These are phyloP conservation scores for Aleiodes leptofemur DNA, from an alignment of 2,888 invertebrate species.

Conservation along the genomic window DNA sequence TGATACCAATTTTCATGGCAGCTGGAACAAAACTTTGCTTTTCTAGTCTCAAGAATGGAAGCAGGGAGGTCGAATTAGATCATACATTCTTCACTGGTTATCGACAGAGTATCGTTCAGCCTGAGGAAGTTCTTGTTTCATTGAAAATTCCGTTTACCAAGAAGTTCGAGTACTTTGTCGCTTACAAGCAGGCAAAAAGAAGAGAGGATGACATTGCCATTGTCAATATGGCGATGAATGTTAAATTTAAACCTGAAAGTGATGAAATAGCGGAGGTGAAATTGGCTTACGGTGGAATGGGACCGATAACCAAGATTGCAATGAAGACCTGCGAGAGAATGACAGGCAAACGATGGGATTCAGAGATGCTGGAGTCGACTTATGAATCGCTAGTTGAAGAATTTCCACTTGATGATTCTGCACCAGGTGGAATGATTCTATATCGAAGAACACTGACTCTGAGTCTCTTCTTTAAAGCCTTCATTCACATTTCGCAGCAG, in stretches of 20 bases:
- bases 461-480: conserved; percentile 85
- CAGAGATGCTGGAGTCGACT: conserved; percentile 79
- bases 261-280: conserved; percentile 80
- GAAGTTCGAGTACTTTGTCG: conserved; percentile 81
- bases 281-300: conserved; percentile 95
- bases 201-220: conserved; percentile 97
- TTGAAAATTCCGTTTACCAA: conserved; percentile 86
- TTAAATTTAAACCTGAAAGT: conserved; percentile 79
- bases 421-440: conserved; percentile 90
- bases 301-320: conserved; percentile 88
- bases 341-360: conserved; percentile 81
- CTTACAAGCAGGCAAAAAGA: conserved; percentile 93
- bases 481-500: conserved; percentile 79
- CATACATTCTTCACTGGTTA: conserved; percentile 90
- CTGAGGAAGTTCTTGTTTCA: conserved; percentile 89
- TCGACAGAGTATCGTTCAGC: conserved; percentile 83
- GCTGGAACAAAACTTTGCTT: conserved; percentile 82
- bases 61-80: conserved; percentile 82
- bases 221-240: conserved; percentile 90
- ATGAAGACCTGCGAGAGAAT: conserved; percentile 80
- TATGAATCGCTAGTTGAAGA: conserved; percentile 83
- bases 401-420: conserved; percentile 84
- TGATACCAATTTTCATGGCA: conserved; percentile 94
- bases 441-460: conserved; percentile 87
- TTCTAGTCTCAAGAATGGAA: conserved; percentile 77